Evolutionary conservation across 2,888 invertebrate species (phyloP).

Genomic region (Epinotia ramella): DNA sequence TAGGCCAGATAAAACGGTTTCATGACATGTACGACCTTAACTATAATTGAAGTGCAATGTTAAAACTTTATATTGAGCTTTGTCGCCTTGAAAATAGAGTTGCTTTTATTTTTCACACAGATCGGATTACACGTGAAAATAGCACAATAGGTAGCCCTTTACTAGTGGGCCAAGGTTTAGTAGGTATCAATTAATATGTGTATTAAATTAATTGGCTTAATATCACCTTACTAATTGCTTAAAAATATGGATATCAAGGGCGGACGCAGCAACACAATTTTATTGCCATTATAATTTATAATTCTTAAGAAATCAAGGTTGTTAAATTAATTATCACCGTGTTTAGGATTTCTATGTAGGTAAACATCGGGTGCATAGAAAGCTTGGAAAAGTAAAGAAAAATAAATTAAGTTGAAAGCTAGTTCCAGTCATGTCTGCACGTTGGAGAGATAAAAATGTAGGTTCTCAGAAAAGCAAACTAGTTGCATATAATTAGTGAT

Average conservation of each 20-base stretch:
- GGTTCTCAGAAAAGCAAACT: constrained; percentile 16
- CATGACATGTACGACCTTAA: constrained; percentile 52
- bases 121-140: constrained; percentile 5
- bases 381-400: neutral
- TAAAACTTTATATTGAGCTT: neutral
- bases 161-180: constrained; percentile 27
- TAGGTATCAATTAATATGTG: constrained; percentile 23
- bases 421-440: neutral
- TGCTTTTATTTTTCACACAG: constrained; percentile 12
- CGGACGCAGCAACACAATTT: neutral
- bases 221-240: neutral
- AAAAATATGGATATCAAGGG: neutral
- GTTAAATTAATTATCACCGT: too few relatives aligned
- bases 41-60: constrained; percentile 43
- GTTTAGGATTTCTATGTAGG: too few relatives aligned
- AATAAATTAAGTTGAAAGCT: neutral
- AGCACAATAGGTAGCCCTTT: constrained; percentile 37
- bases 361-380: neutral
- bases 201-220: constrained; percentile 10
- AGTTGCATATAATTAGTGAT: constrained; percentile 15
- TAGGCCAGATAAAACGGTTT: constrained; percentile 49
- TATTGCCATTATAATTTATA: neutral
- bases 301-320: too few relatives aligned
- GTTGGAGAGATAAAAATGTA: neutral
- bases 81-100: constrained; percentile 14